Base-by-base conservation (phyloP, 1,140 invertebrate genomes). In the Macrosteles quadrilineatus region DNA sequence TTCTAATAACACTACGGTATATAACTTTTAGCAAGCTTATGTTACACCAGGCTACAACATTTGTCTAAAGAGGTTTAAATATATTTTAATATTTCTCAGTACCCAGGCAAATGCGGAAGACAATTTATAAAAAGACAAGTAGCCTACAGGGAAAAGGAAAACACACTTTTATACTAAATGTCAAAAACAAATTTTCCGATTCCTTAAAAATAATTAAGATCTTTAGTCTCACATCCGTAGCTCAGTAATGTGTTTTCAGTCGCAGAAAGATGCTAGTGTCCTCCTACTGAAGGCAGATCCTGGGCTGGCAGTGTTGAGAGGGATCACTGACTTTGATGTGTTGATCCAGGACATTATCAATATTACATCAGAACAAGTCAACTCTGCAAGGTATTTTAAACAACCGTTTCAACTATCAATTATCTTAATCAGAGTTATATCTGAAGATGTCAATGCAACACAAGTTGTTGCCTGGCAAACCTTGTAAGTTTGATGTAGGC, bases 201-300 rank as follows among this genome's bases (percentile, higher is more conserved):
- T n/a, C n/a, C n/a, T n/a, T n/a, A n/a, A n/a, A n/a, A n/a, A n/a
- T n/a, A n/a, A n/a, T n/a, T n/a, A n/a, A n/a, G n/a, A n/a, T n/a
- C n/a, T n/a, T n/a, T n/a, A n/a, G n/a, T n/a, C n/a, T n/a, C n/a
- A n/a, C n/a, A n/a, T n/a, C n/a, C n/a, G n/a, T n/a, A n/a, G n/a
- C n/a, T n/a, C n/a, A n/a, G n/a, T n/a, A n/a, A n/a, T n/a, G n/a
- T 11, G n/a, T 43, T 43, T 43, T n/a, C n/a, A 11, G n/a, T 43
- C n/a, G 40, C n/a, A 11, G 9, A 9, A 9, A n/a, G 40, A 50
- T 21, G 36, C 12, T 1, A 31, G 23, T 12, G 29, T 30, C 11
- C 30, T 70, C 14, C 31, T 64, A 30, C 27, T 69, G 2, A 64
- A 31, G 62, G 69, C 62, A 17, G 62, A 70, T 65, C 69, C 69